Percentiles rank a stretch among this genome's conserved stretches.
Conservation (phyloP, 2,797 vertebrate species). For the Austrolebias charrua region DNA sequence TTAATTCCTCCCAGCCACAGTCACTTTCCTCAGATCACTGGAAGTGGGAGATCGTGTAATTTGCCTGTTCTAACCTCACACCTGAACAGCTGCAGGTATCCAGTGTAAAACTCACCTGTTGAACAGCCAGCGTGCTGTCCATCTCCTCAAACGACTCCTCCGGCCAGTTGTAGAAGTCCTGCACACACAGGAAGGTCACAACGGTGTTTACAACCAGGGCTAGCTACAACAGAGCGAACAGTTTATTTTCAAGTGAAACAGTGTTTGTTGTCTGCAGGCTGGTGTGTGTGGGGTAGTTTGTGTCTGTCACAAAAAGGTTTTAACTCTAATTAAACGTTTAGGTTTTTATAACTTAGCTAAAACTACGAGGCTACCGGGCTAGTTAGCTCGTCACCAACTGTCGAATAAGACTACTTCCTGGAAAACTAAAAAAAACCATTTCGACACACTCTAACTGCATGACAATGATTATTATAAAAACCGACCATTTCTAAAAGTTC, state of each 20-base stretch:
- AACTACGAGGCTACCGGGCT: constrained; percentile 21
- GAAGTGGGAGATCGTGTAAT: no score
- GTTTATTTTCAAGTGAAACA: background rate
- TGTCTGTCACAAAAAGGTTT: background rate
- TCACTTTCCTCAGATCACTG: no score
- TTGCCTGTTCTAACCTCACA: background rate
- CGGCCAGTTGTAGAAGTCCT: constrained; percentile 99
- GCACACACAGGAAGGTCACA: constrained; percentile 12
- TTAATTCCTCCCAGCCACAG: no score
- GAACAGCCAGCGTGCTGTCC: constrained; percentile 97
- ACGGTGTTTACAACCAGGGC: constrained; percentile 5
- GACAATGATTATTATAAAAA: background rate
- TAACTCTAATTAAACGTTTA: background rate
- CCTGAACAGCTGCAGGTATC: no score
- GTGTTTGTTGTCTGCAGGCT: no score
- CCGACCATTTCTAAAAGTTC: no score
- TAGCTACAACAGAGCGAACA: background rate
- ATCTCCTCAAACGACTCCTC: constrained; percentile 99
- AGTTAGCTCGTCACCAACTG: constrained; percentile 16
- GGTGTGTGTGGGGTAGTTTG: no score
- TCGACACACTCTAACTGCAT: no score
- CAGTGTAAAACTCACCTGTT: constrained; percentile 81
- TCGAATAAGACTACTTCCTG: constrained; percentile 55
- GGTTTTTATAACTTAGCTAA: background rate
- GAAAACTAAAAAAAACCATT: background rate